Base-by-base conservation (phyloP, 2,113 vertebrate genomes). In the Nannospalax galili region DNA sequence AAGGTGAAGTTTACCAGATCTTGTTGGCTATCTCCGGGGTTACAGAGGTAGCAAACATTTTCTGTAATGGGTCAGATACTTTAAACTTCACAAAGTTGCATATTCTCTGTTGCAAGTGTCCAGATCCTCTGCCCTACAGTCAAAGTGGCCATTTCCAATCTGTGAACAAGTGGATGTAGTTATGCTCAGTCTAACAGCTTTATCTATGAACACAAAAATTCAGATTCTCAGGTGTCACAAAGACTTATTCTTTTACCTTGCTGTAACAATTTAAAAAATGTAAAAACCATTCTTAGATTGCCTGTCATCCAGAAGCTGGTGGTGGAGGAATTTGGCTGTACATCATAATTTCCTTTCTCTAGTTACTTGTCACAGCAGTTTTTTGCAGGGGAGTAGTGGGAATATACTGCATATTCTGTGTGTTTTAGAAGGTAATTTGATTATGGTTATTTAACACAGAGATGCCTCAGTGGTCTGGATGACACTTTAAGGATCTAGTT, bases 1-100 rank as follows among this genome's bases (percentile, higher is more conserved):
- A 96, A 95, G 95, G 72, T 87, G 82, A 97, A 24, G 60, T 26
- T 82, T 20, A 86, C 82, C 42, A 28, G 62, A 62, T 40, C 78
- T 8, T 3, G 3, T 45, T 35, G 58, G 67, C 78, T 84, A 0
- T 84, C 86, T 88, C 28, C 70, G 28, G n/a, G n/a, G n/a, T n/a
- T 26, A 28, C 8, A 17, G 70, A 45, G 40, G 67, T 0, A 0
- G n/a, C 7, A 2, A n/a, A 48, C 37, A 2, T 65, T 85, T 88
- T 81, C 67, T 72, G 37, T 72, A 5, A 81, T 26, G 58, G 67
- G 16, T n/a, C 40, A 73, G 80, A 42, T 64, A 2, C 56, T 56
- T 77, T 7, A 73, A 28, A n/a, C n/a, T 67, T 35, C 16, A 16
- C 3, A 1, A 19, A 10, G 11, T 35, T 70, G 8, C 9, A 0